Percentiles rank a stretch among this genome's conserved stretches.
These are phyloP conservation scores for Delphinus delphis DNA, from an alignment of 2,113 vertebrate species.

Conservation along the genomic window DNA sequence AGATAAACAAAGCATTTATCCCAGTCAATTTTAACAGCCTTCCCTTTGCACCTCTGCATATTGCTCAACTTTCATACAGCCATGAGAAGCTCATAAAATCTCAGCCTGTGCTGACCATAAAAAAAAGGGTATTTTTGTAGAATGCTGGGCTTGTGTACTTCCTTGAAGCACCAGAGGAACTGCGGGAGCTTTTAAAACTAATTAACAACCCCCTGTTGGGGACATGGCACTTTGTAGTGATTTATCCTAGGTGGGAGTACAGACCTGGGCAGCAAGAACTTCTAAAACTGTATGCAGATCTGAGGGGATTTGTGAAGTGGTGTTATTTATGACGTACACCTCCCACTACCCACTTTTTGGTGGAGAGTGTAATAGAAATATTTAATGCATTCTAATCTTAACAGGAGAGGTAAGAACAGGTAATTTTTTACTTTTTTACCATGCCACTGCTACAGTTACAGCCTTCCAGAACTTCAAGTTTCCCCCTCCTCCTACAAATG, in stretches of 20 bases:
- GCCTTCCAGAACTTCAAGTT: not conserved
- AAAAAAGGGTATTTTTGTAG: slow-evolving; percentile 42
- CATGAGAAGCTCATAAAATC: slow-evolving; percentile 71
- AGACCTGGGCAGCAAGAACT: not conserved
- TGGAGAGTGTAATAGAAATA: not conserved
- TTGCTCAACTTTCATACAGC: slow-evolving; percentile 63
- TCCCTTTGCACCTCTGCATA: slow-evolving; percentile 61
- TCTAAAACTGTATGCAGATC: not conserved
- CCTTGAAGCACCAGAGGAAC: slow-evolving; percentile 42
- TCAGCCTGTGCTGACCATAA: slow-evolving; percentile 71
- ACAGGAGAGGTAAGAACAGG: not conserved
- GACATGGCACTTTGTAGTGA: slow-evolving; percentile 32
- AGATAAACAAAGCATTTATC: slow-evolving; percentile 59
- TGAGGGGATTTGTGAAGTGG: not conserved
- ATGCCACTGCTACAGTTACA: not conserved
- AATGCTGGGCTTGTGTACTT: slow-evolving; percentile 48
- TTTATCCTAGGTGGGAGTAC: slow-evolving; percentile 35
- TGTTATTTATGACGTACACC: slow-evolving; percentile 30
- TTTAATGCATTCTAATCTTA: not conserved
- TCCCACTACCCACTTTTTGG: not conserved
- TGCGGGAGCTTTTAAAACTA: slow-evolving; percentile 70
- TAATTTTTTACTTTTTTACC: not conserved
- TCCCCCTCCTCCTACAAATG: not conserved
- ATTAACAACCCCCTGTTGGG: slow-evolving; percentile 67
- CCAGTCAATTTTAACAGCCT: slow-evolving; percentile 65